These are phyloP conservation scores for Dunckerocampus dactyliophorus DNA, from an alignment of 2,113 vertebrate genomes.

Conservation along the genomic window DNA sequence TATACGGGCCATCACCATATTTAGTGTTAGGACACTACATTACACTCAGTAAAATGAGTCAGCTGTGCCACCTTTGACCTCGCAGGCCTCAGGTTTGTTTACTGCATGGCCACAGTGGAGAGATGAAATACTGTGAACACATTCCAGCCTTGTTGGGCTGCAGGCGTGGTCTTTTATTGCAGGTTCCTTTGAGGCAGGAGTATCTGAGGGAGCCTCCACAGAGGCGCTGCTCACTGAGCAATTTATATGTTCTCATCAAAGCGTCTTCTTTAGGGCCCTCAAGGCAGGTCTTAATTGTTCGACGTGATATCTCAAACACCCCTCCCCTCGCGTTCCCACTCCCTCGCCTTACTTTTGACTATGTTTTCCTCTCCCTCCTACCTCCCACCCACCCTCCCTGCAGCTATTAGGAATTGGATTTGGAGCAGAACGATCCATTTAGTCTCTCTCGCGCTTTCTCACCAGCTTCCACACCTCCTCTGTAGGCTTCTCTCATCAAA, in stretches of 20 bases:
- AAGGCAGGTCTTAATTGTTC: slow-evolving; percentile 74
- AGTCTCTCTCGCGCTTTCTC: slow-evolving; percentile 49
- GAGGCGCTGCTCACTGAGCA: slow-evolving; percentile 62
- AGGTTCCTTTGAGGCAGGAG: slow-evolving; percentile 48
- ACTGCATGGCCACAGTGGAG: slow-evolving; percentile 18
- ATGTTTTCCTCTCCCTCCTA: slow-evolving; percentile 49
- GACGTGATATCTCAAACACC: slow-evolving; percentile 56
- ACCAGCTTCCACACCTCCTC: slow-evolving; percentile 61
- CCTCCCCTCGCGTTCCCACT: slow-evolving; percentile 42
- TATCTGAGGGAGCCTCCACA: slow-evolving; percentile 56
- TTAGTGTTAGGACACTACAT: too few relatives aligned
- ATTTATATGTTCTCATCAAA: slow-evolving; percentile 71
- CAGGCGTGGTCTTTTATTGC: slow-evolving; percentile 40
- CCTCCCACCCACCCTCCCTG: slow-evolving; percentile 50
- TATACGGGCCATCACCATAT: too few relatives aligned
- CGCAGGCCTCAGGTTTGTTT: slow-evolving; percentile 16
- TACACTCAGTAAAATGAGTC: not conserved
- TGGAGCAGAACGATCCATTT: slow-evolving; percentile 76
- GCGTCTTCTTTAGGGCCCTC: slow-evolving; percentile 54
- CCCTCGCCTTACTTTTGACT: slow-evolving; percentile 37
- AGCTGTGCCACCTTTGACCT: slow-evolving; percentile 19
- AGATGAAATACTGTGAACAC: slow-evolving; percentile 27
- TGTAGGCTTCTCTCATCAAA: slow-evolving; percentile 66
- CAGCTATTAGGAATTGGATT: slow-evolving; percentile 76
- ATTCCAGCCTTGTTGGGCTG: slow-evolving; percentile 33